phyloP scores from a whole-genome alignment of 2,797 vertebrate species.

The Argyrosomus regius region DNA sequence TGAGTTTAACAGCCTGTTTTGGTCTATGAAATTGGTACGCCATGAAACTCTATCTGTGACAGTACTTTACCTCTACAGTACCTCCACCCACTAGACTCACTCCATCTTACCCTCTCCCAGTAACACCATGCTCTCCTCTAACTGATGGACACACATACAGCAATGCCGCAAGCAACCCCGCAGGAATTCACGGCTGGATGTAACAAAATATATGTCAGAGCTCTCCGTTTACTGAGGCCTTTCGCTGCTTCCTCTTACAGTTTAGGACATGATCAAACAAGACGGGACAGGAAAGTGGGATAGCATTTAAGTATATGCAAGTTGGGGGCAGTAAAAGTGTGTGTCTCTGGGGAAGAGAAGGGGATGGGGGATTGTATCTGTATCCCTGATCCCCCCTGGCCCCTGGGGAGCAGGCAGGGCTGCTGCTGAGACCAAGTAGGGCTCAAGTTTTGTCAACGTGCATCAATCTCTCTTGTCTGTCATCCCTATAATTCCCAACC shows the following conservation, averaged over 20 bases:
- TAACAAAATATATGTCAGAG: slow-evolving; percentile 79
- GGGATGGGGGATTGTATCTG: slow-evolving; percentile 60
- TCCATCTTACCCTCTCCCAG: slow-evolving; percentile 27
- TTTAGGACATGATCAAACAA: slow-evolving; percentile 73
- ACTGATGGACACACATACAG: slow-evolving; percentile 51
- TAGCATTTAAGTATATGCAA: slow-evolving; percentile 51
- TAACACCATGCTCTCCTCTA: slow-evolving; percentile 32
- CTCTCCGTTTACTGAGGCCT: slow-evolving; percentile 71
- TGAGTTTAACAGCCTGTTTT: slow-evolving; percentile 58
- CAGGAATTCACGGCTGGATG: slow-evolving; percentile 75
- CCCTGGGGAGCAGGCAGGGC: slow-evolving; percentile 72
- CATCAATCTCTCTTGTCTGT: slow-evolving; percentile 85
- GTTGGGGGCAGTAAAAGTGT: slow-evolving; percentile 53
- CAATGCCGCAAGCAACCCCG: slow-evolving; percentile 30
- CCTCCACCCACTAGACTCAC: slow-evolving; percentile 26
- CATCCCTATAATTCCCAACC: slow-evolving; percentile 77
- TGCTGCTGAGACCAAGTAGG: slow-evolving; percentile 65
- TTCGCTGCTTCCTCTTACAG: slow-evolving; percentile 63
- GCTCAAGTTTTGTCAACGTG: slow-evolving; percentile 83
- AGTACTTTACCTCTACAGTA: slow-evolving; percentile 51
- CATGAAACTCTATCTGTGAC: slow-evolving; percentile 68
- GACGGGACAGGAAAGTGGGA: slow-evolving; percentile 59
- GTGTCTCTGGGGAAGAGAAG: slow-evolving; percentile 56
- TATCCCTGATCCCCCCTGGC: slow-evolving; percentile 53
- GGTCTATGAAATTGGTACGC: slow-evolving; percentile 41